Percentiles rank a stretch among this genome's conserved stretches.
Conservation (phyloP, 64 coral and sea anemone species). For the Stylophora pistillata region DNA sequence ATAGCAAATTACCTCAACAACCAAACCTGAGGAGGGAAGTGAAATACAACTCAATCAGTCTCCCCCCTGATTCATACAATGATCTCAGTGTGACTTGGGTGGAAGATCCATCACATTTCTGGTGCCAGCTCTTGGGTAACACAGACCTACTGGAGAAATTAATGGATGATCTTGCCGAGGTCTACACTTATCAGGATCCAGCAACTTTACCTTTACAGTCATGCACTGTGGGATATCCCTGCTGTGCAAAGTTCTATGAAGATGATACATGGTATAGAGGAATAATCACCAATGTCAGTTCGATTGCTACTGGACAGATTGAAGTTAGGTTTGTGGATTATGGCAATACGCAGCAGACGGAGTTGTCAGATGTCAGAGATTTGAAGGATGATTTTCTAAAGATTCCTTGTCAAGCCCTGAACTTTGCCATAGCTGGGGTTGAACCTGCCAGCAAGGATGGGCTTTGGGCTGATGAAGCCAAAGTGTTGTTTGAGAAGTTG, state of each 20-base stretch:
- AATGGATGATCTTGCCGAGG: constrained; percentile 69
- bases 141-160: constrained; percentile 47
- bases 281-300: constrained; percentile 62
- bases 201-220: constrained; percentile 63
- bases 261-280: constrained; percentile 72
- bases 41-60: constrained; percentile 20
- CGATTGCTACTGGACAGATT: constrained; percentile 60
- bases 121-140: constrained; percentile 70
- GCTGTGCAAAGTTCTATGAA: constrained; percentile 69
- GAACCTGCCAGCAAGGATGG: constrained; percentile 48
- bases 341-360: constrained; percentile 78
- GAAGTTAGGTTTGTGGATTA: constrained; percentile 93
- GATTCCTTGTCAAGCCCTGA: constrained; percentile 74
- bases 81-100: constrained; percentile 76
- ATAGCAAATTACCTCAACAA: neutral
- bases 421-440: constrained; percentile 71
- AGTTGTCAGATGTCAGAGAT: constrained; percentile 73
- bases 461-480: constrained; percentile 76
- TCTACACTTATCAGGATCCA: constrained; percentile 62
- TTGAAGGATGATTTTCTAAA: constrained; percentile 62
- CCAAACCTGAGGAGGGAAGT: neutral
- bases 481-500: constrained; percentile 67
- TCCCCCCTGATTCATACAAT: constrained; percentile 45
- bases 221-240: constrained; percentile 63
- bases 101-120: constrained; percentile 76